Conservation (phyloP, 2,113 vertebrate genomes). For the Passer domesticus region DNA sequence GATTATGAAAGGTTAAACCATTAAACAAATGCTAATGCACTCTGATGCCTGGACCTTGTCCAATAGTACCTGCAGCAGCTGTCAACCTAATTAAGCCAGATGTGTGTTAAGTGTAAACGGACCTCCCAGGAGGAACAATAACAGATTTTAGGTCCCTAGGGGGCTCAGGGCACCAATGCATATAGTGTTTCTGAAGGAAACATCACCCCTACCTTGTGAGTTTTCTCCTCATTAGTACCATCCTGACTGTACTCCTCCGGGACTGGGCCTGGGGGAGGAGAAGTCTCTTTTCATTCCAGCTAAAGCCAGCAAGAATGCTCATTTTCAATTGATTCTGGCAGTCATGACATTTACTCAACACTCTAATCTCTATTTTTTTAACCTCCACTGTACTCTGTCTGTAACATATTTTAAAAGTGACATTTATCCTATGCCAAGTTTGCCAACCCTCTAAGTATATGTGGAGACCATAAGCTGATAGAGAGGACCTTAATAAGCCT, state of each 20-base stretch:
- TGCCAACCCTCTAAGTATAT: constrained; percentile 42
- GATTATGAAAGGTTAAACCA: constrained; percentile 77
- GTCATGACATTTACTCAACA: constrained; percentile 59
- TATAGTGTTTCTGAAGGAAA: constrained; percentile 63
- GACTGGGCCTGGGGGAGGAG: constrained; percentile 9
- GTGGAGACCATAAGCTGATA: constrained; percentile 18
- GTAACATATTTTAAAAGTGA: constrained; percentile 67
- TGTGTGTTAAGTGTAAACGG: constrained; percentile 76
- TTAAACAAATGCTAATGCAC: constrained; percentile 73
- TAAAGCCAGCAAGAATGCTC: constrained; percentile 53
- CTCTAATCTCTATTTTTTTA: constrained; percentile 68
- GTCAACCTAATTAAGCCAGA: constrained; percentile 82
- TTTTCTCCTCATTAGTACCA: constrained; percentile 64
- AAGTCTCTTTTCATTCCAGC: constrained; percentile 33
- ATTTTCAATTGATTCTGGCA: constrained; percentile 62
- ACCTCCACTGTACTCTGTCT: constrained; percentile 50
- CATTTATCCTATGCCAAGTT: constrained; percentile 67
- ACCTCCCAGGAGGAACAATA: constrained; percentile 79
- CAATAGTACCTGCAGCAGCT: constrained; percentile 78
- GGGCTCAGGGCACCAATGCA: constrained; percentile 49
- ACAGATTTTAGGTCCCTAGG: constrained; percentile 70
- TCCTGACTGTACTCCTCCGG: constrained; percentile 52
- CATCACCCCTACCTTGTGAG: constrained; percentile 58
- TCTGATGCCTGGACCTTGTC: constrained; percentile 75
- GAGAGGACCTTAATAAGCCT: constrained; percentile 44